phyloP scores from a whole-genome alignment of 2,797 vertebrate species.

The Platalea minor region DNA sequence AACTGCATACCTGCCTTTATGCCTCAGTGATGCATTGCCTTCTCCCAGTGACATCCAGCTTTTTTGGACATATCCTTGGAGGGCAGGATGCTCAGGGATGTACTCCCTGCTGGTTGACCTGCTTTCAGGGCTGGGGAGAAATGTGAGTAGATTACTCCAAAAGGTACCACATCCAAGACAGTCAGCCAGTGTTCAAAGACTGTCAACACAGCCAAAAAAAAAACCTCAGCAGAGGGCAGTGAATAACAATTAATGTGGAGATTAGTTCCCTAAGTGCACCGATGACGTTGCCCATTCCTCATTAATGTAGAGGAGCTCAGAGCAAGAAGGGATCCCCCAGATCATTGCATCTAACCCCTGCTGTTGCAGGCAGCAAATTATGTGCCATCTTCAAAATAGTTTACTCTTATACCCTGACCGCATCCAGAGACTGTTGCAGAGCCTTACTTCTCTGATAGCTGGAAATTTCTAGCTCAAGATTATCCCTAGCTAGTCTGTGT shows the following conservation, averaged over 20 bases:
- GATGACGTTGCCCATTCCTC: not conserved
- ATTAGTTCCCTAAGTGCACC: accelerated
- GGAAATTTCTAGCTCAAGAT: not conserved
- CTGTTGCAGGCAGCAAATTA: not conserved
- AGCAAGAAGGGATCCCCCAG: not conserved
- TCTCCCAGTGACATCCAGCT: not conserved
- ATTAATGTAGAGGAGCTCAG: accelerated
- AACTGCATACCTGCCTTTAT: not conserved
- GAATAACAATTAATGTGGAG: not conserved
- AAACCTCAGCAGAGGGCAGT: not conserved
- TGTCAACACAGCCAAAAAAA: not conserved
- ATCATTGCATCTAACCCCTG: not conserved
- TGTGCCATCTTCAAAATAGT: not conserved
- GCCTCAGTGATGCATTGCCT: not conserved
- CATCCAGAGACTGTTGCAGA: not conserved
- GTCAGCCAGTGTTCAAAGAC: not conserved
- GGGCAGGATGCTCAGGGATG: not conserved
- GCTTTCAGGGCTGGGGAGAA: not conserved
- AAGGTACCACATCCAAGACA: not conserved
- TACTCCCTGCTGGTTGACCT: not conserved
- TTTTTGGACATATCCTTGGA: not conserved
- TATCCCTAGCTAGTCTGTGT: not conserved
- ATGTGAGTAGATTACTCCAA: not conserved
- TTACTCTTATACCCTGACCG: not conserved
- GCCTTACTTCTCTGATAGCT: not conserved